Evolutionary conservation across 2,113 vertebrate species (phyloP).

Genomic region (Xerus inauris): DNA sequence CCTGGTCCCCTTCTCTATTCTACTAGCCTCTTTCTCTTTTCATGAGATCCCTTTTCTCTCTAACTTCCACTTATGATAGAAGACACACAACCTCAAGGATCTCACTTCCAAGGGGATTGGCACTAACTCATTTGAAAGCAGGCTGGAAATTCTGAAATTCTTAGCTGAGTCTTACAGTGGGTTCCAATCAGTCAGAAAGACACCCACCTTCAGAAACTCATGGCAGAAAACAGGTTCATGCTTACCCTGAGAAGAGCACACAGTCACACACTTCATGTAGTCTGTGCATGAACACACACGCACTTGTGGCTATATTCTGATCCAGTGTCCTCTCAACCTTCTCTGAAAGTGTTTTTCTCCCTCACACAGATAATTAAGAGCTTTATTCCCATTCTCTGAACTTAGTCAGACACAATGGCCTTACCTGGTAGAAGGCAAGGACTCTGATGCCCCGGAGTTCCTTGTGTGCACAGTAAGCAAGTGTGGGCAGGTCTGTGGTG

Average conservation of each 20-base stretch:
- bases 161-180: no score
- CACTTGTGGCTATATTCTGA: background rate
- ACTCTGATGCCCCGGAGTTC: background rate
- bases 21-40: no score
- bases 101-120: background rate
- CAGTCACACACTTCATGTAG: no score
- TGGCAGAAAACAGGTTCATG: background rate
- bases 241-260: no score
- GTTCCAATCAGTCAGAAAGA: background rate
- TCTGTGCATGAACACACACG: background rate
- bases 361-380: background rate
- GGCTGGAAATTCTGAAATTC: background rate
- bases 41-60: no score
- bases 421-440: background rate
- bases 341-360: background rate
- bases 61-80: no score
- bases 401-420: background rate
- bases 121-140: no score
- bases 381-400: background rate
- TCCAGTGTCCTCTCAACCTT: background rate
- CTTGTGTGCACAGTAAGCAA: background rate
- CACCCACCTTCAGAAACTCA: background rate
- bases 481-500: background rate
- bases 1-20: no score
- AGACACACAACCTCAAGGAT: background rate